Evolutionary conservation across 2,888 invertebrate genomes (phyloP).

Genomic region (Microplitis manilae): DNA sequence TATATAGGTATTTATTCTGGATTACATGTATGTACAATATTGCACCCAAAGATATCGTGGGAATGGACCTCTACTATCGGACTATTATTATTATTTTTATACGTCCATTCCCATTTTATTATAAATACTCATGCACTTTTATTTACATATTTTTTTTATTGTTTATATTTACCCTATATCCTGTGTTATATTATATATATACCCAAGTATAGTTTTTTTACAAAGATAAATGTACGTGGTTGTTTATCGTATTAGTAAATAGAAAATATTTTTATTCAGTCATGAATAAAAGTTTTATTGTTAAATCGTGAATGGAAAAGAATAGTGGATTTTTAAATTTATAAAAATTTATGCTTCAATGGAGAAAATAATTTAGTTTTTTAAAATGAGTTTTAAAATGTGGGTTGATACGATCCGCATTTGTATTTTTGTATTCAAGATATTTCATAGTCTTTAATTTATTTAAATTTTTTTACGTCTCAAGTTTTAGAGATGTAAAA

Average conservation of each 20-base stretch:
- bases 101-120: conserved; percentile 1
- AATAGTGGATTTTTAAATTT: neutral
- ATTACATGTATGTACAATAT: conserved; percentile 32
- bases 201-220: neutral
- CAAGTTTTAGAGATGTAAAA: too few relatives aligned
- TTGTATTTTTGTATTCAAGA: too few relatives aligned
- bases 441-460: too few relatives aligned
- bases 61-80: conserved; percentile 7
- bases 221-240: neutral
- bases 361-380: neutral
- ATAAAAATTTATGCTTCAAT: neutral
- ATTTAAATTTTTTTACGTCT: too few relatives aligned
- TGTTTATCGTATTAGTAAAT: too few relatives aligned
- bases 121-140: neutral
- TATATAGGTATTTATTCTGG: conserved; percentile 45
- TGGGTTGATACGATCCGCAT: too few relatives aligned
- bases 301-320: neutral
- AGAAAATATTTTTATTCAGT: too few relatives aligned
- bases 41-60: conserved; percentile 30
- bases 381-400: neutral
- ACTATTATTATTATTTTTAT: neutral
- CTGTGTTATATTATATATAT: neutral
- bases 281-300: too few relatives aligned
- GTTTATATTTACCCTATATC: neutral
- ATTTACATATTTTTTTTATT: neutral